phyloP scores from a whole-genome alignment of 2,888 invertebrate genomes.

The Harpalus rubripes region DNA sequence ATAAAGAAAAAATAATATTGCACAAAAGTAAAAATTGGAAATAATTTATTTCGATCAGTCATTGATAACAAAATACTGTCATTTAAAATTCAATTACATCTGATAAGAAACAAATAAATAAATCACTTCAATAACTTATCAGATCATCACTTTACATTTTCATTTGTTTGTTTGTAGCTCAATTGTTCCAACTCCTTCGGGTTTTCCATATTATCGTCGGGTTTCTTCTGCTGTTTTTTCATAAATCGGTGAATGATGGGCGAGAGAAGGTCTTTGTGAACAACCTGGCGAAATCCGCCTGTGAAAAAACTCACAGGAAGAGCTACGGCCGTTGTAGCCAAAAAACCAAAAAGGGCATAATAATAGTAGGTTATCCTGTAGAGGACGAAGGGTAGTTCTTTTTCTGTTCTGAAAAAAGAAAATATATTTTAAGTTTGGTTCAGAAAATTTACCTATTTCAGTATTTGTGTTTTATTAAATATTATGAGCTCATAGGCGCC shows the following conservation, averaged over 20 bases:
- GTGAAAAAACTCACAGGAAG: slow-evolving; percentile 82
- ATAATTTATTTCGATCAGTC: slow-evolving; percentile 39
- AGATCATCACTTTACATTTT: not conserved
- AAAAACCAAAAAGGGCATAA: slow-evolving; percentile 82
- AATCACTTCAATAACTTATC: not conserved
- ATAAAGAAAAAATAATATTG: not conserved
- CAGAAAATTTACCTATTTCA: too few species aligned
- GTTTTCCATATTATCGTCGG: slow-evolving; percentile 38
- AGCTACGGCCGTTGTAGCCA: slow-evolving; percentile 81
- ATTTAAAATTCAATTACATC: slow-evolving; percentile 16
- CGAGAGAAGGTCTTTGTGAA: slow-evolving; percentile 81
- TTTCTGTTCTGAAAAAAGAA: not conserved
- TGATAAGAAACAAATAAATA: slow-evolving; percentile 33
- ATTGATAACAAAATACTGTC: slow-evolving; percentile 33
- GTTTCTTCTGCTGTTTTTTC: slow-evolving; percentile 72
- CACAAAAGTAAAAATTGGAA: slow-evolving; percentile 1
- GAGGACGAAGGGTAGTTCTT: slow-evolving; percentile 77
- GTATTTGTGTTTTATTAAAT: too few species aligned
- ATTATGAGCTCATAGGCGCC: too few species aligned
- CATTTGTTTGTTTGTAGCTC: slow-evolving; percentile 48
- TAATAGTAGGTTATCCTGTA: slow-evolving; percentile 86
- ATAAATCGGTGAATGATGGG: slow-evolving; percentile 80
- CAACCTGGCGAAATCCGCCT: slow-evolving; percentile 79
- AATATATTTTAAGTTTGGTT: not conserved
- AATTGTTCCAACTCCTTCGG: slow-evolving; percentile 67